Evolutionary conservation across 1,140 invertebrate genomes (phyloP), one percentile per base, ranked within the genome.

Genomic region (Drosophila miranda): DNA sequence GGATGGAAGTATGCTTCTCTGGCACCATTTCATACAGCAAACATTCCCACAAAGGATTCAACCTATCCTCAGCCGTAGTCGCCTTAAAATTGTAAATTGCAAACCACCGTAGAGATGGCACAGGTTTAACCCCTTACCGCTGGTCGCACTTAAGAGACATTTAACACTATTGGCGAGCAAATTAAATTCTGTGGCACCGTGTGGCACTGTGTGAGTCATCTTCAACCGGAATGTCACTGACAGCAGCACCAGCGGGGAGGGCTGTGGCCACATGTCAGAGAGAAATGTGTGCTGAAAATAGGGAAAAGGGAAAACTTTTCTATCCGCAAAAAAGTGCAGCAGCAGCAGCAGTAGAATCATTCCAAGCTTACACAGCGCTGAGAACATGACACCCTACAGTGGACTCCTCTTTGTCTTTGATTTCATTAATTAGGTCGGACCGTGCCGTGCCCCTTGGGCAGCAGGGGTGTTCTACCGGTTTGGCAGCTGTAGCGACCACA

Each of bases 201-300:
- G n/a, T 45, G 44, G 23, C 19, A 49, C 13, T 34, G 16, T 45
- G 43, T 84, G 80, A 84, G 59, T 84, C 80, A 84, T 74, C 73
- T 69, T 82, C 81, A 84, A 81, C 68, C 81, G 81, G 81, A 84
- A 86, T 84, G 73, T 57, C 60, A 57, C 49, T 66, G 79, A 79
- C 71, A 72, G 71, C 69, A 59, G 54, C 61, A 68, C 49, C 44
- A 51, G 26, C 6, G 6, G 30, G 2, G 30, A 30, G 41, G 64
- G 49, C 64, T 62, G 58, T 73, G 72, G 73, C 72, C 73, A 63
- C 80, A 84, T 80, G 76, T 80, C 80, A 84, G 45, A 28, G 75
- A 38, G 66, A 57, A 61, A 62, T 61, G 46, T 61, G 68, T 59
- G 67, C 23, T 56, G 55, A 68, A 75, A 46, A 56, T 45, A 56